Evolutionary conservation across 2,888 invertebrate genomes (phyloP).

Genomic region (Nymphalis urticae): DNA sequence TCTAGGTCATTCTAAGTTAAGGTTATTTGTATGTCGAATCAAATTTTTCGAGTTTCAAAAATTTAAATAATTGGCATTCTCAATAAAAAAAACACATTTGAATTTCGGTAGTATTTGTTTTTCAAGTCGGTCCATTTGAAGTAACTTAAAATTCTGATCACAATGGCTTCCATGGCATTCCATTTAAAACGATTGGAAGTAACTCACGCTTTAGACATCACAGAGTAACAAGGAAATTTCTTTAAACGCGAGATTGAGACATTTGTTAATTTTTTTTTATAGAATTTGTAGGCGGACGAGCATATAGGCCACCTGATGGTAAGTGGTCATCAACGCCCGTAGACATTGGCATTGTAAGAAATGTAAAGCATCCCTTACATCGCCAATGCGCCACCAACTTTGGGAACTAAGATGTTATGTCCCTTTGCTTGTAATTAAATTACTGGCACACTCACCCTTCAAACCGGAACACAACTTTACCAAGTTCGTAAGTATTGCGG

Average conservation of each 20-base stretch:
- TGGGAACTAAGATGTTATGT: too few species aligned
- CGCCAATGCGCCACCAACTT: too few species aligned
- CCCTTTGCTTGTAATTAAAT: too few species aligned
- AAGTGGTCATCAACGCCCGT: too few species aligned
- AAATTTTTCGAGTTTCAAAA: background rate
- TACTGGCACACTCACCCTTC: too few species aligned
- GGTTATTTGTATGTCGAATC: background rate
- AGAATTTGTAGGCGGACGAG: too few species aligned
- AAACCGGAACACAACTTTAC: too few species aligned
- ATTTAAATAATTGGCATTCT: background rate
- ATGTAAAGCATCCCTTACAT: too few species aligned
- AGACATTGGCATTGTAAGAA: too few species aligned
- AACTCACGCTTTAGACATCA: conserved; percentile 16
- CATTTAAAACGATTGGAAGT: conserved; percentile 21
- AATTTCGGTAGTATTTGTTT: conserved; percentile 3
- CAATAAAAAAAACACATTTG: background rate
- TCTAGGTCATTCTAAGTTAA: background rate
- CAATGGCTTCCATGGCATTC: conserved; percentile 24
- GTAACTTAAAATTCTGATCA: conserved; percentile 32
- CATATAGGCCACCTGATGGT: too few species aligned
- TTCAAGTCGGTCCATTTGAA: conserved; percentile 23
- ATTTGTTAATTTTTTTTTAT: background rate
- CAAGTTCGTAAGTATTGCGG: too few species aligned
- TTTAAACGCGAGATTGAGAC: background rate
- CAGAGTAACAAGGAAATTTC: conserved; percentile 15